Percentiles rank a stretch among this genome's conserved stretches.
phyloP scores from a whole-genome alignment of 1,140 invertebrate species.

The Drosophila quadrilineata region DNA sequence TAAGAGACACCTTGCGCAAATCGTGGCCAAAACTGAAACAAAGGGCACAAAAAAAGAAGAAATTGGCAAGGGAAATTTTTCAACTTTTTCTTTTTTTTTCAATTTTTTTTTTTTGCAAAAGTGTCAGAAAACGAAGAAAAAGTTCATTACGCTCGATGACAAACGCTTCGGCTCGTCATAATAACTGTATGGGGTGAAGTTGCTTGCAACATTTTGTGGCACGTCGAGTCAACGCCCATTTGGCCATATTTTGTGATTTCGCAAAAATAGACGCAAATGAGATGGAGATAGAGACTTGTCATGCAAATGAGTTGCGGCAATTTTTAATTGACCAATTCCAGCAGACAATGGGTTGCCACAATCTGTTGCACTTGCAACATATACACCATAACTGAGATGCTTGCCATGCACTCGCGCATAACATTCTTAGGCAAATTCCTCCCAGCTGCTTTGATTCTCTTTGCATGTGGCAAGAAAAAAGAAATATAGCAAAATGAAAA shows the following conservation, averaged over 20 bases:
- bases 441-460: no score
- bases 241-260: slow-evolving; percentile 54
- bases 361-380: slow-evolving; percentile 70
- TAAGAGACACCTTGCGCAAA: slow-evolving; percentile 24
- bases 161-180: slow-evolving; percentile 28
- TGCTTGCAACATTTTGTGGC: slow-evolving; percentile 46
- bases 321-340: slow-evolving; percentile 48
- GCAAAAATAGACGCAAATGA: slow-evolving; percentile 51
- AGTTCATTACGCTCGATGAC: slow-evolving; percentile 66
- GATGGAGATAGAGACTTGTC: slow-evolving; percentile 38
- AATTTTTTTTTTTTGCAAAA: no score
- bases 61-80: slow-evolving; percentile 26
- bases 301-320: slow-evolving; percentile 49
- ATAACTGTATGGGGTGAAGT: slow-evolving; percentile 58
- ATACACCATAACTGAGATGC: slow-evolving; percentile 19
- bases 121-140: no score
- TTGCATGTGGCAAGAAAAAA: no score
- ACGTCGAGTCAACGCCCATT: slow-evolving; percentile 67
- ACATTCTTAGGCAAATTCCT: slow-evolving; percentile 72
- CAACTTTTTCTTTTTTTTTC: no score
- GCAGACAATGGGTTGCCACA: slow-evolving; percentile 19
- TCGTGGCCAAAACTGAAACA: slow-evolving; percentile 26
- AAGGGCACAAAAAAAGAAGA: slow-evolving; percentile 12
- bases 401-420: slow-evolving; percentile 50
- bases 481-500: not conserved